Evolutionary conservation across 2,888 invertebrate genomes (phyloP), one percentile per base, ranked within the genome.

Genomic region (Rhodophaea formosa): DNA sequence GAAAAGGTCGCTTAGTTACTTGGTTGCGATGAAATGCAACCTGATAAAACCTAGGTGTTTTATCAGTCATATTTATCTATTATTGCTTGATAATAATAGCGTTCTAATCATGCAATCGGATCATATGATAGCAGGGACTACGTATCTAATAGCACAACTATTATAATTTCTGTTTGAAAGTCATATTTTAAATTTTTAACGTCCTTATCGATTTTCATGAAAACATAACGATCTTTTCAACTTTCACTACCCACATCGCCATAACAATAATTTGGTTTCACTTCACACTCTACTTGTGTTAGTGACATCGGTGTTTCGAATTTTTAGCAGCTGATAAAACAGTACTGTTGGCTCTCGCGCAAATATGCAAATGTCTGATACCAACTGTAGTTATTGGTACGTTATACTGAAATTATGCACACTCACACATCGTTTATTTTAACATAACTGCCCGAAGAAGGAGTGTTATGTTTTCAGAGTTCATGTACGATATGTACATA

Each of bases 311-410:
- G n/a, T 17, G 17, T 46, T 35, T 16, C 32, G 45, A 45, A 45
- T 35, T 45, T 55, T 55, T 44, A 45, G n/a, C 54, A 55, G 54
- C 46, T 55, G 54, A 55, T 55, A 55, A 55, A 45, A 45, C 32
- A 55, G 17, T 57, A 47, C 42, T 14, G 43, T 53, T 53, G 53
- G 7, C 30, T 45, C 30, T 53, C 15, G 44, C 8, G 30, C n/a
- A 55, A 55, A 54, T n/a, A 55, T 35, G 54, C 30, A 30, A 45
- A 46, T 44, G 32, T 0, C 29, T 30, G 44, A 30, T 54, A 44
- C 44, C n/a, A 32, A 44, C 14, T 15, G 15, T 44, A 10, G 0
- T 5, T 14, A 44, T 8, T 14, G 3, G 15, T 44, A 44, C 43
- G 0, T 35, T 10, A 1, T 23, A 29, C 8, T 44, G 44, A 29